Percentiles rank a stretch among this genome's conserved stretches.
These are phyloP conservation scores for Thunnus maccoyii DNA, from an alignment of 2,113 vertebrate genomes.

Conservation along the genomic window DNA sequence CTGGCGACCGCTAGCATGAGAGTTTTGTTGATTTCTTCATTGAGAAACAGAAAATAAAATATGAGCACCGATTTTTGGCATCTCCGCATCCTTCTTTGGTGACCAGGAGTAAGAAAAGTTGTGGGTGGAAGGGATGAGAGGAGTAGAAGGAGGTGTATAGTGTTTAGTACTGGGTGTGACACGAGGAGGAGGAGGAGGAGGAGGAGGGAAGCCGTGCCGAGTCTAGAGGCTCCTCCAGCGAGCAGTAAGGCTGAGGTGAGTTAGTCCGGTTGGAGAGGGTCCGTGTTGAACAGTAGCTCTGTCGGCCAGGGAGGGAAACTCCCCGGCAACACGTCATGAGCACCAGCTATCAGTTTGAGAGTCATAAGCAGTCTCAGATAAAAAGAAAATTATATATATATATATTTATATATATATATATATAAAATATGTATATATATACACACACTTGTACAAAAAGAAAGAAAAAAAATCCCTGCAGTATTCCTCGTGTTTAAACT, in stretches of 20 bases:
- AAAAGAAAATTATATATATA: conserved; percentile 78
- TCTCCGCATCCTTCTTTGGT: conserved; percentile 75
- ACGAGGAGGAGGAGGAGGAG: conserved; percentile 34
- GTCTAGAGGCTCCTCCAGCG: conserved; percentile 48
- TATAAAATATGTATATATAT: conserved; percentile 50
- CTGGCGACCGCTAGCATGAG: not conserved
- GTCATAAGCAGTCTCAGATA: conserved; percentile 76
- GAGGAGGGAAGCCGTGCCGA: conserved; percentile 23
- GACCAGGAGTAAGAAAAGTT: conserved; percentile 48
- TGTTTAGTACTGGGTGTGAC: conserved; percentile 43
- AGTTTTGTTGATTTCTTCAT: conserved; percentile 27
- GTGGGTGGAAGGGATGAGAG: conserved; percentile 11
- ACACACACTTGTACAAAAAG: conserved; percentile 73
- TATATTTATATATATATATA: conserved; percentile 48
- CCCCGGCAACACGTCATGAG: conserved; percentile 89
- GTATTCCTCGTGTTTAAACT: conserved; percentile 82
- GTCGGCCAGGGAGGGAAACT: conserved; percentile 74
- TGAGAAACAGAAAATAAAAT: conserved; percentile 14
- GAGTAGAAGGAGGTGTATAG: conserved; percentile 25
- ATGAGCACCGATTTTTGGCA: conserved; percentile 80
- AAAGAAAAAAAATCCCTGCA: conserved; percentile 94
- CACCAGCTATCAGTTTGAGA: conserved; percentile 89
- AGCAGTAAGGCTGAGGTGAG: conserved; percentile 83
- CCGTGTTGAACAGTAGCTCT: conserved; percentile 72
- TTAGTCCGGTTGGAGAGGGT: conserved; percentile 59